Percentiles rank a stretch among this genome's conserved stretches.
Conservation (phyloP, 2,797 vertebrate genomes). For the Dendrocincla tyrannina region DNA sequence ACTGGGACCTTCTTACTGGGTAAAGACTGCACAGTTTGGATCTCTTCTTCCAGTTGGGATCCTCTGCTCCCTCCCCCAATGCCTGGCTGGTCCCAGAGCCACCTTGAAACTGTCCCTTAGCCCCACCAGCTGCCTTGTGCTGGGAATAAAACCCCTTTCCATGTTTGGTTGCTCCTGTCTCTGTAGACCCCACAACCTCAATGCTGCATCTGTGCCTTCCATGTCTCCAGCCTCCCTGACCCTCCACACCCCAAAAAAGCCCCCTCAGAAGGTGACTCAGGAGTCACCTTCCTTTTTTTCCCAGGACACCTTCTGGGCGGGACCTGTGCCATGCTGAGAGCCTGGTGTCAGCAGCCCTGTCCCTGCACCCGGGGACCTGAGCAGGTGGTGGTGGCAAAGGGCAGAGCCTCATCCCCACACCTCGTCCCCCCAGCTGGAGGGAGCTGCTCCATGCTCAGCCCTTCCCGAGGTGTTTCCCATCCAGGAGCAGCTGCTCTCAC, state of each 20-base stretch:
- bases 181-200: background rate
- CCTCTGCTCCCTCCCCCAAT: background rate
- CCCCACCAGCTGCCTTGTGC: background rate
- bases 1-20: background rate
- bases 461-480: background rate
- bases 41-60: background rate
- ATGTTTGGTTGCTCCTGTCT: background rate
- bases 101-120: background rate
- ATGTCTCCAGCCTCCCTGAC: background rate
- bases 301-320: background rate
- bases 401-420: background rate
- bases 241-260: background rate
- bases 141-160: background rate
- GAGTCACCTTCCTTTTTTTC: background rate
- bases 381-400: accelerated
- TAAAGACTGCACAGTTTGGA: background rate
- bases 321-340: accelerated
- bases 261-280: background rate
- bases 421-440: background rate
- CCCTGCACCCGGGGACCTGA: accelerated
- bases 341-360: accelerated
- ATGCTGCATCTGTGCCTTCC: background rate
- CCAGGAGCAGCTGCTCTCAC: background rate
- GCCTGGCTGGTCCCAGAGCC: background rate
- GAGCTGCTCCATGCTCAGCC: background rate